These are phyloP conservation scores for Petromus typicus DNA, from an alignment of 2,113 vertebrate genomes.

Conservation along the genomic window DNA sequence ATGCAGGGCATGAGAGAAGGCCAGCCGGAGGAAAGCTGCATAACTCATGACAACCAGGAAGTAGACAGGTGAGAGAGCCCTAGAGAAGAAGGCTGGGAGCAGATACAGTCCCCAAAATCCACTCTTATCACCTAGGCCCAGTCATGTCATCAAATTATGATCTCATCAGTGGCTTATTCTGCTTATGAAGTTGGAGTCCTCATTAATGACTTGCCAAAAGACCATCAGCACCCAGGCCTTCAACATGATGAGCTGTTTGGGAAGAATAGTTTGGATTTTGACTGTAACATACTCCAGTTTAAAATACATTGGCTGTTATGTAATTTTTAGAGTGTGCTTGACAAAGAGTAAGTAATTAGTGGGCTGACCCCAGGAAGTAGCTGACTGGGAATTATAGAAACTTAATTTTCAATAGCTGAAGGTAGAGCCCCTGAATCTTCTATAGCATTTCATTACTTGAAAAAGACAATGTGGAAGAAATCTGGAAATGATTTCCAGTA, in stretches of 20 bases:
- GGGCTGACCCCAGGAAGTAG: not conserved
- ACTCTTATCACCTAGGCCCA: not conserved
- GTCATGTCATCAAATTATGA: not conserved
- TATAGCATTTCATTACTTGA: not conserved
- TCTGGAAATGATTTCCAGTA: not conserved
- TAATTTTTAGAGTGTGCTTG: slow-evolving; percentile 24
- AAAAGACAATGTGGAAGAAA: slow-evolving; percentile 28
- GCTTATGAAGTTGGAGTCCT: not conserved
- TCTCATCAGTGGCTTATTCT: not conserved
- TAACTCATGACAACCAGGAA: not conserved
- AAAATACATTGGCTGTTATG: not conserved
- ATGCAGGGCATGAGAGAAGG: not conserved
- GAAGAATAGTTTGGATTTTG: not conserved
- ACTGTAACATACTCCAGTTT: not conserved
- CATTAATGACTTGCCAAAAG: not conserved
- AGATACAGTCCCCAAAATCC: not conserved
- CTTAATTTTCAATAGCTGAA: not conserved
- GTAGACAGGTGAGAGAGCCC: not conserved
- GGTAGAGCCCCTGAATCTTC: not conserved
- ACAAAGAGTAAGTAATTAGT: not conserved
- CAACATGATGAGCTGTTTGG: not conserved
- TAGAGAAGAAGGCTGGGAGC: not conserved
- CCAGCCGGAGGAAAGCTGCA: not conserved
- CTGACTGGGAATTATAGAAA: not conserved
- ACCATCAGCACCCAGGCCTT: not conserved